Conservation (phyloP, 2,888 invertebrate genomes). For the Tridacna crocea region DNA sequence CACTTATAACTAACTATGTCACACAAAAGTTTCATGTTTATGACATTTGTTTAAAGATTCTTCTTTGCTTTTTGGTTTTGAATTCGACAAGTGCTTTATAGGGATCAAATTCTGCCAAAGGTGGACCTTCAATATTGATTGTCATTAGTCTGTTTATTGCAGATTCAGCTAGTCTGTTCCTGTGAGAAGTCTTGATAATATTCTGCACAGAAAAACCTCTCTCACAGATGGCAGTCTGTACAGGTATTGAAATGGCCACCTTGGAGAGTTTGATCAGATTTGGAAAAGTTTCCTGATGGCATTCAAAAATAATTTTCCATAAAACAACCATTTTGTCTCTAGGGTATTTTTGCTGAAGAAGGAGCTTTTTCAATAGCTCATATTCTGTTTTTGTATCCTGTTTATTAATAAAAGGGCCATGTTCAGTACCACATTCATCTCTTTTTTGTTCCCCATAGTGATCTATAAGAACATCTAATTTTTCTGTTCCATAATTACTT, state of each 20-base stretch:
- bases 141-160: constrained; percentile 19
- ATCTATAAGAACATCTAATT: constrained; percentile 10
- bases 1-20: too few relatives aligned
- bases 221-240: constrained; percentile 50
- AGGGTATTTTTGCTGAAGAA: constrained; percentile 42
- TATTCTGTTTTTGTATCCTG: constrained; percentile 26
- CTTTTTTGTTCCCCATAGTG: too few relatives aligned
- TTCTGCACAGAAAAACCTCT: constrained; percentile 41
- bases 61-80: constrained; percentile 14
- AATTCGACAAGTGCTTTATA: constrained; percentile 17
- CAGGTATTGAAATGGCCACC: constrained; percentile 36
- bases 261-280: constrained; percentile 37
- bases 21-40: too few relatives aligned
- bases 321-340: background rate
- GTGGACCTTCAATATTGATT: constrained; percentile 22
- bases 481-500: constrained; percentile 6
- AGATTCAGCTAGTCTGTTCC: constrained; percentile 11
- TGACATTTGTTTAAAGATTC: constrained; percentile 10
- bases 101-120: constrained; percentile 18
- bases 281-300: constrained; percentile 30
- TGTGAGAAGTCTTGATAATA: constrained; percentile 16
- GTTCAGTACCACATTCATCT: constrained; percentile 1
- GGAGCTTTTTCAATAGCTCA: constrained; percentile 24
- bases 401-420: constrained; percentile 21
- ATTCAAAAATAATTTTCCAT: constrained; percentile 17